phyloP scores from a whole-genome alignment of 2,797 vertebrate genomes.

The Heterohyrax brucei region DNA sequence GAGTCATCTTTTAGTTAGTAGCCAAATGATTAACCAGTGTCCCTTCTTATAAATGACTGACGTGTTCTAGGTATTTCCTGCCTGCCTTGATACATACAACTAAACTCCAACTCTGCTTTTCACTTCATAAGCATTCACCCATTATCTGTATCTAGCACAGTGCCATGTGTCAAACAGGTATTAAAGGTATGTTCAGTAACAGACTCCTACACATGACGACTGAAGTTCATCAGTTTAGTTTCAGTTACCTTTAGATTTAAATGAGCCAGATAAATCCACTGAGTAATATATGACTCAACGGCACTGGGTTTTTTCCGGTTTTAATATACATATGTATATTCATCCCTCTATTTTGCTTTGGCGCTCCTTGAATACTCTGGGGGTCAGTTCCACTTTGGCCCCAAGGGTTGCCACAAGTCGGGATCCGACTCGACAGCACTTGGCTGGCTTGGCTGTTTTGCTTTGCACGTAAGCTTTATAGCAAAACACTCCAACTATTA shows the following conservation, averaged over 20 bases:
- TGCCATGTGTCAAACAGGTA: not conserved
- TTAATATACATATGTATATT: too few species aligned
- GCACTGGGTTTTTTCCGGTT: too few species aligned
- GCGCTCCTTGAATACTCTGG: too few species aligned
- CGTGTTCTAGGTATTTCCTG: slow-evolving; percentile 41
- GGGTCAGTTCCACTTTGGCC: too few species aligned
- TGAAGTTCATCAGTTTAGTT: slow-evolving; percentile 57
- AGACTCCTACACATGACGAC: slow-evolving; percentile 14
- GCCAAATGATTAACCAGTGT: not conserved
- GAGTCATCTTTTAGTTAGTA: not conserved
- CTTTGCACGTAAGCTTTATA: slow-evolving; percentile 26
- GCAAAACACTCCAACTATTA: slow-evolving; percentile 5
- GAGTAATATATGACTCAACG: too few species aligned
- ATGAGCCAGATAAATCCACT: too few species aligned
- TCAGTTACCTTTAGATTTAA: slow-evolving; percentile 50
- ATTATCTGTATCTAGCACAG: not conserved
- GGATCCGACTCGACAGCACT: too few species aligned
- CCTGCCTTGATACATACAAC: slow-evolving; percentile 36
- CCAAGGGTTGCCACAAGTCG: too few species aligned
- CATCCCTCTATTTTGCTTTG: too few species aligned
- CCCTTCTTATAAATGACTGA: not conserved
- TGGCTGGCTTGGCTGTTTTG: not conserved
- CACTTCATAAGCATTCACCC: not conserved
- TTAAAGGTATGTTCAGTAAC: slow-evolving; percentile 31
- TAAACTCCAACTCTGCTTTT: not conserved